Evolutionary conservation across 1,140 invertebrate genomes (phyloP).

Genomic region (Tyrophagus putrescentiae): DNA sequence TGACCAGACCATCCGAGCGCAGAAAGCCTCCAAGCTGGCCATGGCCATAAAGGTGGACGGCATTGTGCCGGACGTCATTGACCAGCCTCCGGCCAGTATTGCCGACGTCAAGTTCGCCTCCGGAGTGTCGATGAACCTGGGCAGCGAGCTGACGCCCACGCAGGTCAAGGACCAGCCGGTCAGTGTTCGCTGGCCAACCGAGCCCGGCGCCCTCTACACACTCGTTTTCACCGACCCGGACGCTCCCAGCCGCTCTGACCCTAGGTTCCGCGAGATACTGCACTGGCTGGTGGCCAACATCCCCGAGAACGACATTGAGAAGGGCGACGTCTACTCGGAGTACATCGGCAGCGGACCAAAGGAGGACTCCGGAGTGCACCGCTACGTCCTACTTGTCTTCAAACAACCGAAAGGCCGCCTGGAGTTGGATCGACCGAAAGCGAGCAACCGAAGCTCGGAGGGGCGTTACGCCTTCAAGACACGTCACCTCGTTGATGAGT

Average conservation of each 20-base stretch:
- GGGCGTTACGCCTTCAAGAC: background rate
- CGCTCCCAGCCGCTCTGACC: slow-evolving; percentile 24
- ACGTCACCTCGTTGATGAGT: background rate
- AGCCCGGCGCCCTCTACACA: slow-evolving; percentile 23
- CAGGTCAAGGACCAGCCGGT: slow-evolving; percentile 27
- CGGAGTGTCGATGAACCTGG: slow-evolving; percentile 21
- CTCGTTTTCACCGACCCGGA: slow-evolving; percentile 27
- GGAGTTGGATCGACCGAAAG: slow-evolving; percentile 1
- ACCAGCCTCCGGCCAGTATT: background rate
- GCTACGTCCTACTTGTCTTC: slow-evolving; percentile 26
- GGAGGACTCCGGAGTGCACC: slow-evolving; percentile 26
- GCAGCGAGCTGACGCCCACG: slow-evolving; percentile 26
- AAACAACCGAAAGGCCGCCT: slow-evolving; percentile 23
- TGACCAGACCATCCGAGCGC: slow-evolving; percentile 28
- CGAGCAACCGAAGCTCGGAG: background rate
- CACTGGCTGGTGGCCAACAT: slow-evolving; percentile 29
- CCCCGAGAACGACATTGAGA: slow-evolving; percentile 24
- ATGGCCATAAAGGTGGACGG: background rate
- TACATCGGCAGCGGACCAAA: slow-evolving; percentile 26
- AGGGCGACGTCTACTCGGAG: slow-evolving; percentile 23
- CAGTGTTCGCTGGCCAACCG: slow-evolving; percentile 19
- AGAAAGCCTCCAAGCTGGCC: background rate
- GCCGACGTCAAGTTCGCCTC: slow-evolving; percentile 22
- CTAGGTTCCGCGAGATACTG: slow-evolving; percentile 24
- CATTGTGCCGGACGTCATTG: slow-evolving; percentile 16